Conservation (phyloP, 2,113 vertebrate genomes). For the Ciconia maguari region DNA sequence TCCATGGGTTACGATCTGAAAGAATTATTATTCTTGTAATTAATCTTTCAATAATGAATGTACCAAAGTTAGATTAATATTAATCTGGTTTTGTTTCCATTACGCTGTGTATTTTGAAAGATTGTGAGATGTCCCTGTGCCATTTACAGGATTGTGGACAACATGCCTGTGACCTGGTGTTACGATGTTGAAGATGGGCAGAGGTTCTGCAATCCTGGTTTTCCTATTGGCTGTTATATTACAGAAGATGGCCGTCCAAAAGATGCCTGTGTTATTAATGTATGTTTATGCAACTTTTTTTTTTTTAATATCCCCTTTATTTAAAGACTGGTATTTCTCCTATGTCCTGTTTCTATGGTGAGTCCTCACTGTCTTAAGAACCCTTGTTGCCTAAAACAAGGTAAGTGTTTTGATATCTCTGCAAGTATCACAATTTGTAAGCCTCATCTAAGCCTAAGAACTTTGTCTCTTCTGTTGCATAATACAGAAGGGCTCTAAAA, state of each 20-base stretch:
- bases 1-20: background rate
- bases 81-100: background rate
- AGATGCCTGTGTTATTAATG: constrained; percentile 96
- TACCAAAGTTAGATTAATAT: background rate
- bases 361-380: background rate
- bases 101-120: background rate
- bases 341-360: background rate
- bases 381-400: background rate
- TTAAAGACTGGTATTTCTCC: background rate
- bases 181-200: constrained; percentile 93
- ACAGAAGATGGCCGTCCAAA: constrained; percentile 86
- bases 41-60: background rate
- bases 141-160: constrained; percentile 92
- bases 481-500: background rate
- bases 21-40: background rate
- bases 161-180: constrained; percentile 99
- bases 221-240: constrained; percentile 94
- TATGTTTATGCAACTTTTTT: constrained; percentile 71
- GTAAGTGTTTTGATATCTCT: background rate
- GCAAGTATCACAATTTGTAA: background rate
- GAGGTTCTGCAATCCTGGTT: constrained; percentile 96
- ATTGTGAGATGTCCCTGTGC: background rate
- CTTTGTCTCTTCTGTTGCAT: background rate
- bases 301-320: background rate
- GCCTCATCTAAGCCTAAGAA: background rate